Evolutionary conservation across 1,140 invertebrate genomes (phyloP), one percentile per base, ranked within the genome.

Genomic region (Solenopsis fugax): DNA sequence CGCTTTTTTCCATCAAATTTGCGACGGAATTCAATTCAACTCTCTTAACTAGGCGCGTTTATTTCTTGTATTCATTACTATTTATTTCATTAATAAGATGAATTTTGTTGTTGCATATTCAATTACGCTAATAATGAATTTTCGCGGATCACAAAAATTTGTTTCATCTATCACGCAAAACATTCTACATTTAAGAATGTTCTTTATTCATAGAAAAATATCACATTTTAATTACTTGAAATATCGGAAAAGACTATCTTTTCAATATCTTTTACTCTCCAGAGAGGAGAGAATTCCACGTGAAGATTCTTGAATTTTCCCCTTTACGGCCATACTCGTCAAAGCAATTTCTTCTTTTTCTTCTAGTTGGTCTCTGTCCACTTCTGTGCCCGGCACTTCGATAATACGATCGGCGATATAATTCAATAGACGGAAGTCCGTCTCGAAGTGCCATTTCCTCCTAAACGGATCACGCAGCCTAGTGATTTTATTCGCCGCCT

Each of bases 381-480:
- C 60, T 64, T 54, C 24, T 72, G 48, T 72, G 54, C 21, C 34
- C 10, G 45, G 45, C 24, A 67, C 77, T 21, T 54, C 71, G 56
- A 89, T 89, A 87, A 89, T 87, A 80, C 65, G 78, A 90, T 90
- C 85, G 72, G 52, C 56, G 84, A 87, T 84, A 72, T 90, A 89
- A 90, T 90, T 90, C 71, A 77, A 90, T 64, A 64, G 54, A 89
- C 56, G 69, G 16, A 29, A 85, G 78, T 50, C 60, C 52, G 72
- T 58, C 37, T 50, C 58, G 54, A 16, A 81, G 80, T 88, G 75
- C 71, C 85, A 75, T 89, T 88, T 75, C 29, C 58, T 62, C 48
- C 50, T 90, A 90, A 90, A 80, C 86, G 88, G 77, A 90, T 90
- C 89, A 90, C 67, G 54, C 89, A 62, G 75, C 24, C 87, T 81